Evolutionary conservation across 2,888 invertebrate species (phyloP).

Genomic region (Synanthedon andrenaeformis): DNA sequence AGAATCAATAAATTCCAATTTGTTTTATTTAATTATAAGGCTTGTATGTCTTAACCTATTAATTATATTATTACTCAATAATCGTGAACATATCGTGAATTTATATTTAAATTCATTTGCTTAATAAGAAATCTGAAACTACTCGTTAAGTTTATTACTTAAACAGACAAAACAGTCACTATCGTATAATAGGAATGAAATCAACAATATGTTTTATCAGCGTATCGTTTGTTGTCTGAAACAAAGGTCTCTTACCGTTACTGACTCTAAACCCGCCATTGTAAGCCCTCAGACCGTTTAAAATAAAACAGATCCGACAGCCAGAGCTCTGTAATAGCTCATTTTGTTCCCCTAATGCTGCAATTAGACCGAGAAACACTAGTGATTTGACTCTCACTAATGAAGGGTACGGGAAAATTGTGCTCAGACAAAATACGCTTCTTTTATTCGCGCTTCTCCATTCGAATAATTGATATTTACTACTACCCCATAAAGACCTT

Average conservation of each 20-base stretch:
- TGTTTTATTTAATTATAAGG: no score
- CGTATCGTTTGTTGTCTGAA: conserved; percentile 13
- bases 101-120: no score
- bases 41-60: no score
- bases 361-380: conserved; percentile 53
- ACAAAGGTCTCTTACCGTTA: conserved; percentile 26
- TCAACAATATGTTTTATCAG: background rate
- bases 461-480: conserved; percentile 40
- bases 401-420: conserved; percentile 48
- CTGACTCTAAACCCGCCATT: conserved; percentile 24
- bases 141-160: no score
- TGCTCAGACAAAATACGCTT: conserved; percentile 18
- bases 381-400: conserved; percentile 54
- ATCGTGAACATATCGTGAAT: no score
- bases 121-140: no score
- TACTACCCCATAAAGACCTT: conserved; percentile 22
- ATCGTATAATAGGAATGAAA: background rate
- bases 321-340: conserved; percentile 45
- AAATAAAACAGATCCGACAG: conserved; percentile 45
- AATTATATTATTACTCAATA: no score
- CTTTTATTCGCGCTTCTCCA: conserved; percentile 29
- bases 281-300: conserved; percentile 32
- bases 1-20: background rate
- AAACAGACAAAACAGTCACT: no score
- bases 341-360: conserved; percentile 48